These are phyloP conservation scores for Caenorhabditis sinica DNA, from an alignment of 2,888 invertebrate species.

Conservation along the genomic window DNA sequence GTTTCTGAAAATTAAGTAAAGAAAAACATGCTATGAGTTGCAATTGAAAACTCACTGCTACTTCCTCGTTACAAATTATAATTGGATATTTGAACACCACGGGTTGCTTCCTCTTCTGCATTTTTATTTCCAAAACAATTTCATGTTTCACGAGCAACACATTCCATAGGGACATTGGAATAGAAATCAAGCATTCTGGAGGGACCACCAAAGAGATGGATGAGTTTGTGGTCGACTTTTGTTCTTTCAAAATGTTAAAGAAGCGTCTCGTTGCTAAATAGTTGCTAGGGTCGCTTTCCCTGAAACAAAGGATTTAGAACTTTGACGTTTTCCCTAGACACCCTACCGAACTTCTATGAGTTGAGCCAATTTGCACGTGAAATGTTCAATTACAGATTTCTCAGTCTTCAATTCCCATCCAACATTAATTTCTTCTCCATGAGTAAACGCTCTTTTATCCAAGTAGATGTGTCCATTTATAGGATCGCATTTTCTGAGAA, in stretches of 20 bases:
- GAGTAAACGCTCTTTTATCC: conserved; percentile 73
- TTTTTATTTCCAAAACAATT: conserved; percentile 66
- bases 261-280: conserved; percentile 58
- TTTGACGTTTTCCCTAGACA: conserved; percentile 22
- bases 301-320: conserved; percentile 46
- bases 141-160: conserved; percentile 69
- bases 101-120: conserved; percentile 62
- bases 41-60: conserved; percentile 55
- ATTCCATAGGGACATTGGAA: conserved; percentile 76
- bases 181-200: conserved; percentile 56
- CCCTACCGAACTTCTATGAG: conserved; percentile 59
- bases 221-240: conserved; percentile 53
- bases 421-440: conserved; percentile 70
- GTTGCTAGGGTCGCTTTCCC: conserved; percentile 72
- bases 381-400: conserved; percentile 57
- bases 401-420: conserved; percentile 71
- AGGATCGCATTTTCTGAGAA: conserved; percentile 73
- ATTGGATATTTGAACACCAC: conserved; percentile 71
- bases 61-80: conserved; percentile 69
- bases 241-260: conserved; percentile 41
- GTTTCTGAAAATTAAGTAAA: conserved; percentile 45
- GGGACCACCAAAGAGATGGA: conserved; percentile 65
- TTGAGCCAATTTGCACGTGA: conserved; percentile 58
- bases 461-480: conserved; percentile 73
- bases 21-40: not conserved